These are phyloP conservation scores for Drosophila melanogaster DNA, from an alignment of 1,140 invertebrate species.

Conservation along the genomic window Release_6_plus_ISO1_MT NT_033777.3:12828001-12828500, in stretches of 20 bases:
- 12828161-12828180: slow-evolving; percentile 22
- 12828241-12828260: slow-evolving; percentile 68
- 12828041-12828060: too few species aligned
- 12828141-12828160: background rate
- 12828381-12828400: slow-evolving; percentile 80
- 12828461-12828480: slow-evolving; percentile 39
- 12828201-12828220: slow-evolving; percentile 72
- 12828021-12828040: too few species aligned
- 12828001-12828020: background rate
- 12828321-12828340: slow-evolving; percentile 12
- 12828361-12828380: slow-evolving; percentile 53
- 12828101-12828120: too few species aligned
- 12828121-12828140: too few species aligned
- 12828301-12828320: slow-evolving; percentile 28
- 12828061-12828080: too few species aligned
- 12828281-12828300: slow-evolving; percentile 51
- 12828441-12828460: slow-evolving; percentile 42
- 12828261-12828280: slow-evolving; percentile 30
- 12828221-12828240: slow-evolving; percentile 51
- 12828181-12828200: slow-evolving; percentile 60
- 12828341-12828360: slow-evolving; percentile 66
- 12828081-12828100: too few species aligned
- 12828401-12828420: slow-evolving; percentile 62
- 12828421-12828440: slow-evolving; percentile 52
- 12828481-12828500: slow-evolving; percentile 11